Evolutionary conservation across 2,888 invertebrate species (phyloP).

Genomic region (Rhabditoides inermis): DNA sequence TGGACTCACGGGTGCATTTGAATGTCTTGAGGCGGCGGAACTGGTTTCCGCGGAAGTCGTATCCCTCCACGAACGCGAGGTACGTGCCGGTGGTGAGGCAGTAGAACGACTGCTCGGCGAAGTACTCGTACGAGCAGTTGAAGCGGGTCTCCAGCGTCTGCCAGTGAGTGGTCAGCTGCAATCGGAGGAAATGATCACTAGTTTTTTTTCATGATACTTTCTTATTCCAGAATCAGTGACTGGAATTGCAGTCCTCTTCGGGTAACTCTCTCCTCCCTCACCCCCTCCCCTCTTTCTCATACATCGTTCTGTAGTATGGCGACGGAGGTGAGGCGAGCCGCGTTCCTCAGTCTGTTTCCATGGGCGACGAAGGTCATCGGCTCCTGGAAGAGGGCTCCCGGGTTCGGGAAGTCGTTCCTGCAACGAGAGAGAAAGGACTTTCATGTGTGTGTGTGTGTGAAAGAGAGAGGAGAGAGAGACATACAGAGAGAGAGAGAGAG

Average conservation of each 20-base stretch:
- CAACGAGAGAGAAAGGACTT: neutral
- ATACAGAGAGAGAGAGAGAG: too few relatives aligned
- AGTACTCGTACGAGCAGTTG: conserved; percentile 31
- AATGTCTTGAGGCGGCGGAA: conserved; percentile 30
- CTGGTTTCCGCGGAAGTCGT: conserved; percentile 23
- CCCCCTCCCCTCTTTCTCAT: too few relatives aligned
- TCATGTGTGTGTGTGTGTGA: too few relatives aligned
- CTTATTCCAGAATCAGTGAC: too few relatives aligned
- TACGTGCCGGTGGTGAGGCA: conserved; percentile 16
- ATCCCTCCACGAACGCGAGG: conserved; percentile 22
- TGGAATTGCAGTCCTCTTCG: too few relatives aligned
- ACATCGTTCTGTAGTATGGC: too few relatives aligned
- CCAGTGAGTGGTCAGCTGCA: conserved; percentile 18
- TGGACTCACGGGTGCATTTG: conserved; percentile 20
- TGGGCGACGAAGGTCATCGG: too few relatives aligned
- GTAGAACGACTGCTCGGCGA: conserved; percentile 22
- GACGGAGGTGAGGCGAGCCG: too few relatives aligned
- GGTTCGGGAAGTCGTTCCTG: conserved; percentile 23
- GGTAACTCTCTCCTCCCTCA: too few relatives aligned
- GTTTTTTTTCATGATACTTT: too few relatives aligned
- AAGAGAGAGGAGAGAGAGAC: neutral
- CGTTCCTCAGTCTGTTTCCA: too few relatives aligned
- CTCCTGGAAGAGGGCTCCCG: neutral
- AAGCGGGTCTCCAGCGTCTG: conserved; percentile 21
- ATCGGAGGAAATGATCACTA: neutral